Percentiles rank a stretch among this genome's conserved stretches.
phyloP scores from a whole-genome alignment of 1,140 invertebrate species.

The Pseudomyrmex sp. region DNA sequence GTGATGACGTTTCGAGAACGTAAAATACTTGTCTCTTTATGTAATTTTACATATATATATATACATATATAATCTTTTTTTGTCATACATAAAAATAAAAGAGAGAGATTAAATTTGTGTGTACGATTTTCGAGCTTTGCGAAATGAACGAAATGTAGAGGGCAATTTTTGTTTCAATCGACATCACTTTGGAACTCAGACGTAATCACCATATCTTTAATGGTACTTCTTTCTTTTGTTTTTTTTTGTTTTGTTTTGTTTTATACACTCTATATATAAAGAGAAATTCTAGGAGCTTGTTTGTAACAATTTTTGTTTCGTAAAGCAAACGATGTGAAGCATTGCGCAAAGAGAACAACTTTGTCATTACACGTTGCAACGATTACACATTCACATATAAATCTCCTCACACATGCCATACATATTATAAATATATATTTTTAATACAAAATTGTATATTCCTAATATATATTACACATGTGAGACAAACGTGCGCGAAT shows the following conservation, averaged over 20 bases:
- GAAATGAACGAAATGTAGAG: neutral
- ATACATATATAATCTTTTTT: no score
- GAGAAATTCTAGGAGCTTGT: slow-evolving; percentile 40
- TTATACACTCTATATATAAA: slow-evolving; percentile 21
- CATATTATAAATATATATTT: no score
- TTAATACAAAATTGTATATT: no score
- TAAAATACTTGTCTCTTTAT: slow-evolving; percentile 55
- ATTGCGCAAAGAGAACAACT: slow-evolving; percentile 35
- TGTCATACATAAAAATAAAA: no score
- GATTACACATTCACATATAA: neutral
- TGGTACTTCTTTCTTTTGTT: slow-evolving; percentile 14
- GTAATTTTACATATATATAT: no score
- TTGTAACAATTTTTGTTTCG: slow-evolving; percentile 15
- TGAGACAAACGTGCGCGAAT: neutral
- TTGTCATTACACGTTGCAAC: slow-evolving; percentile 57
- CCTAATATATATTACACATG: neutral
- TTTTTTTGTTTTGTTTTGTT: neutral
- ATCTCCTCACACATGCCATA: no score
- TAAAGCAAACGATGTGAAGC: slow-evolving; percentile 44
- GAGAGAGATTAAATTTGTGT: no score
- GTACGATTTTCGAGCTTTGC: neutral
- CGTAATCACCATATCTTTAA: slow-evolving; percentile 43
- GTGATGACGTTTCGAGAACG: slow-evolving; percentile 61
- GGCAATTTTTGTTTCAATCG: slow-evolving; percentile 12
- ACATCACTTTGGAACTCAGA: neutral